Conservation (phyloP, 2,888 invertebrate species). For the Platerodrilus igneus region DNA sequence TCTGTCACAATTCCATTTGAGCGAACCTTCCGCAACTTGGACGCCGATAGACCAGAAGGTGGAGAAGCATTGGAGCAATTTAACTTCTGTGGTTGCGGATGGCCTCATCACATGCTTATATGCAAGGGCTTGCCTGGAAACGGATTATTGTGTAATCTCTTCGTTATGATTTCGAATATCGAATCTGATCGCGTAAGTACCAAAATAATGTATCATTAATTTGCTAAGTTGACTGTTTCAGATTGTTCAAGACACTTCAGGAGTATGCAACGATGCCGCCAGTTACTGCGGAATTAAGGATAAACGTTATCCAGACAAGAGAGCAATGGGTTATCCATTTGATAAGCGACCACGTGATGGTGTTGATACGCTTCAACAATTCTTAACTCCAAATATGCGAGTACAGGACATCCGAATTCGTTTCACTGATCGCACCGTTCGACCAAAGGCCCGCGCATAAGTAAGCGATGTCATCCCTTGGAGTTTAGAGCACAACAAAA, state of each 20-base stretch:
- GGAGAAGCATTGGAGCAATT: conserved; percentile 54
- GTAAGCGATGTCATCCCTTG: too few relatives aligned
- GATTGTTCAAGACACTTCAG: conserved; percentile 51
- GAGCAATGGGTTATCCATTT: conserved; percentile 79
- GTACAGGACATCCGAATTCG: conserved; percentile 56
- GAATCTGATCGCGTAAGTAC: conserved; percentile 57
- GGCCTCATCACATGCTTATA: conserved; percentile 78
- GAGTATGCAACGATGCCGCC: conserved; percentile 62
- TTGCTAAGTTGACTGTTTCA: conserved; percentile 30
- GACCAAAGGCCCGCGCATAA: too few relatives aligned
- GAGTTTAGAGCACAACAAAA: conserved; percentile 24
- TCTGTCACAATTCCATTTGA: conserved; percentile 81
- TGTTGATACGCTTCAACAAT: conserved; percentile 55
- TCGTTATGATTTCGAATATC: conserved; percentile 75
- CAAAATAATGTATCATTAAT: too few relatives aligned
- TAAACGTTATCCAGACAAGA: conserved; percentile 68
- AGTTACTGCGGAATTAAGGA: conserved; percentile 73
- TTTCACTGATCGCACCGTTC: conserved; percentile 52
- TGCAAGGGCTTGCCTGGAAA: conserved; percentile 66
- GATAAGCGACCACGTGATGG: conserved; percentile 55
- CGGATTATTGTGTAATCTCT: conserved; percentile 65
- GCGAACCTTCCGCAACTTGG: conserved; percentile 70
- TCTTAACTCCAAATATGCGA: conserved; percentile 66
- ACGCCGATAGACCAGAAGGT: conserved; percentile 56
- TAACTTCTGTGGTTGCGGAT: conserved; percentile 85